Percentiles rank a stretch among this genome's conserved stretches.
These are phyloP conservation scores for Patella pellucida DNA, from an alignment of 2,888 invertebrate genomes.

Conservation along the genomic window DNA sequence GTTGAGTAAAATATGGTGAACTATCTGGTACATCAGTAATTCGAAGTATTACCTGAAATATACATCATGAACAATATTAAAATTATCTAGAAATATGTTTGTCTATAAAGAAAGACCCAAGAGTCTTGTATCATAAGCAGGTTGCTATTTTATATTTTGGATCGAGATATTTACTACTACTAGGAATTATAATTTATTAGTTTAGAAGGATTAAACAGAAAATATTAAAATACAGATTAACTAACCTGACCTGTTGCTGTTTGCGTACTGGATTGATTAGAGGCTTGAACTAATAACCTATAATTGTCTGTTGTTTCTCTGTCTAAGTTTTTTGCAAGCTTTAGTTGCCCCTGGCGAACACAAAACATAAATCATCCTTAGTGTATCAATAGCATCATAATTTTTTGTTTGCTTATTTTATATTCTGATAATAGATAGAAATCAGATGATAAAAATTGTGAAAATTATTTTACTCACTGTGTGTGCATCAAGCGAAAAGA, in stretches of 20 bases:
- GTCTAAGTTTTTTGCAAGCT: conserved; percentile 24
- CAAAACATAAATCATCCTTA: no score
- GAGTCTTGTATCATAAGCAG: no score
- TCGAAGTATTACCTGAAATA: conserved; percentile 29
- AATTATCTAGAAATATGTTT: no score
- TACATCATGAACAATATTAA: no score
- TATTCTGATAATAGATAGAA: no score
- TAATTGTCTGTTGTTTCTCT: conserved; percentile 30
- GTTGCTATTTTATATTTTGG: no score
- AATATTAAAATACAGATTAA: not conserved
- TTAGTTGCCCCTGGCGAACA: conserved; percentile 29
- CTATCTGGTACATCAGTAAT: conserved; percentile 30
- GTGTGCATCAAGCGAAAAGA: not conserved
- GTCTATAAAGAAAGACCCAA: not conserved
- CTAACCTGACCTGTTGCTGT: conserved; percentile 35
- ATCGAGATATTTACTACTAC: no score
- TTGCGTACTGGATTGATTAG: conserved; percentile 2
- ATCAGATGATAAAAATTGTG: no score
- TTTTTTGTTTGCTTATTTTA: no score
- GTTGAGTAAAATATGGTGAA: conserved; percentile 23
- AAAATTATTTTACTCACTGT: not conserved
- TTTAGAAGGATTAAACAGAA: no score
- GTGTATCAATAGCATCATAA: no score
- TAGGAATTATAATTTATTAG: no score
- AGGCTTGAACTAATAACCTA: conserved; percentile 25